Base-by-base conservation (phyloP, 2,797 vertebrate species). In the Sebastes iracundus region DNA sequence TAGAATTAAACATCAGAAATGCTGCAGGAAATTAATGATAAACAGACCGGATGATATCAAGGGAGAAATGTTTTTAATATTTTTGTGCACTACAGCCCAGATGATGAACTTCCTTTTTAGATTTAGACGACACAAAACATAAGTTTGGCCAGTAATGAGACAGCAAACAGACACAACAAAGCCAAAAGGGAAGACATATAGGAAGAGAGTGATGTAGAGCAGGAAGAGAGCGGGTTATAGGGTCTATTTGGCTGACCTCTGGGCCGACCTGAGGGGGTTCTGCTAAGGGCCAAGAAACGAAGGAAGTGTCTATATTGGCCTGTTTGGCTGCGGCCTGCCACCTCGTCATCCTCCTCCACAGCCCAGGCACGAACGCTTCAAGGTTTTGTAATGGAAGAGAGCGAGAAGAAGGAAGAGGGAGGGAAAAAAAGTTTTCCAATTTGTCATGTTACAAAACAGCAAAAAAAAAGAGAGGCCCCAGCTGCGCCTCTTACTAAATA, bases 391-490 rank as follows among this genome's bases (percentile, higher is more conserved):
- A 86, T 77, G 73, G 80, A 73, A 60, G 72, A 72, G 66, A 82
- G 77, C 22, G 56, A 83, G 77, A 82, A 85, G 74, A 66, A 32
- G 55, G 67, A 77, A 42, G 55, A 62, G 35, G 42, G 77, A 80
- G 66, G 75, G 32, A 30, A 55, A 56, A 80, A 81, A 84, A 58
- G 55, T 82, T 87, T 88, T 79, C 72, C 87, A 81, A 86, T 82
- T 89, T 91, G 85, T 90, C 85, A 80, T 87, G 87, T 93, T 90
- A 87, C 72, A 87, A 93, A 93, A 89, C 78, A 78, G 70, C 38
- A 16, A 42, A 42, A 42, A 42, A 14, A 82, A 80, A 85, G 73
- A 75, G 46, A 82, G 72, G 85, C 70, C 77, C 89, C 87, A 77
- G 83, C 88, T 85, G 85, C 66, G 78, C 56, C 80, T 87, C 72